Percentiles rank a stretch among this genome's conserved stretches.
Conservation (phyloP, 2,888 invertebrate genomes). For the Schizaphis graminum region DNA sequence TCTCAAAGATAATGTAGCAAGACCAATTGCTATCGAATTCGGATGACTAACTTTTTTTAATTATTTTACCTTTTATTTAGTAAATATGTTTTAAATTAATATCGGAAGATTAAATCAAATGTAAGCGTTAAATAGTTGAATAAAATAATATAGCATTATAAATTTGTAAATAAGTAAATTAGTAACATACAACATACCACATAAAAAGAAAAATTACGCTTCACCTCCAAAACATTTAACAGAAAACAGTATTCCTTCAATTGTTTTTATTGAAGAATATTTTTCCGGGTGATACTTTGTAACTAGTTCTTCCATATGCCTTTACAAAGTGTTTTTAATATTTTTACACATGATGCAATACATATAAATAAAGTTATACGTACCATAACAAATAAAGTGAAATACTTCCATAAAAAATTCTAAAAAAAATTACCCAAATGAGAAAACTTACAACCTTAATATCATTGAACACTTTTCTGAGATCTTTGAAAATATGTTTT, state of each 20-base stretch:
- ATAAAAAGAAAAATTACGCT: conserved; percentile 31
- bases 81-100: no score
- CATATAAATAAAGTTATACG: not conserved
- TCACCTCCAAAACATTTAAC: conserved; percentile 80
- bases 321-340: conserved; percentile 66
- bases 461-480: not conserved
- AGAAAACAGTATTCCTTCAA: conserved; percentile 82
- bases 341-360: not conserved
- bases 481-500: conserved; percentile 5
- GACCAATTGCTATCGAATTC: conserved; percentile 85
- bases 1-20: conserved; percentile 84
- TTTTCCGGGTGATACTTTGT: conserved; percentile 70
- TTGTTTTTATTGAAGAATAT: conserved; percentile 77
- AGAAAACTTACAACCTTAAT: not conserved
- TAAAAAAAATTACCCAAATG: not conserved
- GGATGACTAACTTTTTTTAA: conserved; percentile 85
- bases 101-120: no score
- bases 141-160: not conserved
- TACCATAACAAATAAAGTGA: conserved; percentile 12
- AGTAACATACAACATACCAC: not conserved
- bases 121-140: not conserved
- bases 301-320: conserved; percentile 78
- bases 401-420: conserved; percentile 15
- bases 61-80: conserved; percentile 75
- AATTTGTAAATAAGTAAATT: not conserved